phyloP scores from a whole-genome alignment of 2,888 invertebrate species.

The Criorhina ranunculi region DNA sequence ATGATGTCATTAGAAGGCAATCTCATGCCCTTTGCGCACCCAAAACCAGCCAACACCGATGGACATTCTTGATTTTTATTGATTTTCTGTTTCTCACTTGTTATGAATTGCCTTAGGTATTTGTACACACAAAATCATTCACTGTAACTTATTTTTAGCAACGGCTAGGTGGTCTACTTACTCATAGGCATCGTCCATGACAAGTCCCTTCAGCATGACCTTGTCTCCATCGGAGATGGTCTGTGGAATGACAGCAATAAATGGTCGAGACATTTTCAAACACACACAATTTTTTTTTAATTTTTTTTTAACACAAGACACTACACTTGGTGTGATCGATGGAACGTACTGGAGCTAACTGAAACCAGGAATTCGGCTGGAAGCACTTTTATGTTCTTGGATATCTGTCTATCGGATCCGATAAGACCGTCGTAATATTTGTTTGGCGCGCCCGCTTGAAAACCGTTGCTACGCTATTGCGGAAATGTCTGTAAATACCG shows the following conservation, averaged over 20 bases:
- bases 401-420: constrained; percentile 13
- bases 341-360: constrained; percentile 38
- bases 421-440: constrained; percentile 22
- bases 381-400: constrained; percentile 57
- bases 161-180: constrained; percentile 78
- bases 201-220: constrained; percentile 80
- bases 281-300: no score
- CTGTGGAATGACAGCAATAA: constrained; percentile 80
- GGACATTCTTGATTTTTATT: constrained; percentile 23
- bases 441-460: constrained; percentile 58
- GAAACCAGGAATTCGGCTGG: constrained; percentile 24
- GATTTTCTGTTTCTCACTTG: constrained; percentile 39
- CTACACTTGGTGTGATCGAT: constrained; percentile 24
- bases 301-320: no score
- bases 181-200: constrained; percentile 80
- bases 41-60: not conserved
- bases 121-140: constrained; percentile 51
- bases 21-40: constrained; percentile 50
- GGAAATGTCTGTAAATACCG: constrained; percentile 30
- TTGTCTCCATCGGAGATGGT: constrained; percentile 79
- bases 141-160: constrained; percentile 68
- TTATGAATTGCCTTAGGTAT: constrained; percentile 1
- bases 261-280: constrained; percentile 79
- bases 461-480: constrained; percentile 69
- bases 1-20: constrained; percentile 69